Percentiles rank a stretch among this genome's conserved stretches.
These are phyloP conservation scores for Oopsacas minuta DNA, from an alignment of 37 sponge, comb jelly and placozoan species.

Conservation along the genomic window DNA sequence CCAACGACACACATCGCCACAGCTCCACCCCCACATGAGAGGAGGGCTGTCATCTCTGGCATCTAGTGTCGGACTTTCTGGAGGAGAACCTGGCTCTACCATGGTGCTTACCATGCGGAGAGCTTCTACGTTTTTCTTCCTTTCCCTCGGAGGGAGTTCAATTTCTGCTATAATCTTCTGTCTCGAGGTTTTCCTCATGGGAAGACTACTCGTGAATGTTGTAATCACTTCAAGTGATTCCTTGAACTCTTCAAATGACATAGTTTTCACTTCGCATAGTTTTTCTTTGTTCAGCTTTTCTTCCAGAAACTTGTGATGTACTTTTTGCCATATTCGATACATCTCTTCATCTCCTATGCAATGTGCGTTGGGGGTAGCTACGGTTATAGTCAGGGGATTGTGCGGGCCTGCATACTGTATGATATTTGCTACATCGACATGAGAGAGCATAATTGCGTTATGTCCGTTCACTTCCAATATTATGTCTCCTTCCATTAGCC, in stretches of 20 bases:
- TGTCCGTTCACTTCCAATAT: slow-evolving; percentile 15
- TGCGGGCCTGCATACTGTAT: slow-evolving; percentile 11
- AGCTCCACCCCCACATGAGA: neutral
- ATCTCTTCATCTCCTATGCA: slow-evolving; percentile 11
- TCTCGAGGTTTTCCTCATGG: slow-evolving; percentile 2
- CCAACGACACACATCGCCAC: neutral
- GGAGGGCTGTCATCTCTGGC: neutral
- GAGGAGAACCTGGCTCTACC: neutral
- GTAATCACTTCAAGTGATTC: slow-evolving; percentile 11
- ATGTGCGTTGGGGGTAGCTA: neutral
- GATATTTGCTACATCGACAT: slow-evolving; percentile 1
- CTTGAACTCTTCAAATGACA: neutral
- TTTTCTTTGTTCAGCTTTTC: neutral
- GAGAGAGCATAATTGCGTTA: neutral
- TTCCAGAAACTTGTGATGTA: slow-evolving; percentile 9
- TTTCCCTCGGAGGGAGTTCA: neutral
- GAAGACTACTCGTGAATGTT: neutral
- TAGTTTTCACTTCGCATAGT: neutral
- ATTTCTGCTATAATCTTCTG: slow-evolving; percentile 1
- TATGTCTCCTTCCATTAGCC: slow-evolving; percentile 6
- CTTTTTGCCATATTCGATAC: neutral
- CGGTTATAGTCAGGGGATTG: neutral
- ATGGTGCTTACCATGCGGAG: neutral
- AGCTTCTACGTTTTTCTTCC: neutral
- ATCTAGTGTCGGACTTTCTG: neutral